Conservation (phyloP, 2,113 vertebrate species). For the Eclectus roratus region DNA sequence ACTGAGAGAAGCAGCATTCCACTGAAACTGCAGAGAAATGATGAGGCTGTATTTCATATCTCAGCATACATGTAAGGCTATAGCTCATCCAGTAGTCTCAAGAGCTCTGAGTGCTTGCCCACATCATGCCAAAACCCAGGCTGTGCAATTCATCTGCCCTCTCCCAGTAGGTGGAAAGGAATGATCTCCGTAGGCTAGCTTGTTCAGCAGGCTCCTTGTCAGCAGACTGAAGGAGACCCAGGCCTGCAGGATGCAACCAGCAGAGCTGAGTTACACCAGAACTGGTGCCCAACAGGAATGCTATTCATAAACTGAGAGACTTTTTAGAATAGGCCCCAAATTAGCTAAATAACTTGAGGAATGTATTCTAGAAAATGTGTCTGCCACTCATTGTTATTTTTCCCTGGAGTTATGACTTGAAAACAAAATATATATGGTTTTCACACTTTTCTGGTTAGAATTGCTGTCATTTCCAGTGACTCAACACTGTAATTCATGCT, state of each 20-base stretch:
- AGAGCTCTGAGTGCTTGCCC: neutral
- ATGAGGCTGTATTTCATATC: slow-evolving; percentile 24
- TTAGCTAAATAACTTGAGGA: neutral
- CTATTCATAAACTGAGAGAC: neutral
- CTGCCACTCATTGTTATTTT: neutral
- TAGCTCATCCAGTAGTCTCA: neutral
- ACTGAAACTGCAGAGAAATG: slow-evolving; percentile 13
- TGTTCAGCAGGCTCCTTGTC: neutral
- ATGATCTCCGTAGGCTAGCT: neutral
- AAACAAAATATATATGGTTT: slow-evolving; percentile 30
- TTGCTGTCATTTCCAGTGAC: slow-evolving; percentile 39
- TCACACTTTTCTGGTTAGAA: slow-evolving; percentile 39
- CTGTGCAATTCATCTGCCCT: neutral
- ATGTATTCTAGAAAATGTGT: neutral
- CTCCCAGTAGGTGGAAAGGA: neutral
- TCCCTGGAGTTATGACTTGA: neutral
- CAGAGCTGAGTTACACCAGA: neutral
- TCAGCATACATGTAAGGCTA: neutral
- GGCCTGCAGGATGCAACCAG: neutral
- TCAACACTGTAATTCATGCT: slow-evolving; percentile 29
- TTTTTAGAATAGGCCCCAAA: neutral
- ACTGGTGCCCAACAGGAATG: neutral
- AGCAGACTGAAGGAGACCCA: neutral
- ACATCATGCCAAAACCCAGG: neutral
- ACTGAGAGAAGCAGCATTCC: slow-evolving; percentile 17